phyloP scores from a whole-genome alignment of 2,797 vertebrate genomes.

The Hippocampus kuda region DNA sequence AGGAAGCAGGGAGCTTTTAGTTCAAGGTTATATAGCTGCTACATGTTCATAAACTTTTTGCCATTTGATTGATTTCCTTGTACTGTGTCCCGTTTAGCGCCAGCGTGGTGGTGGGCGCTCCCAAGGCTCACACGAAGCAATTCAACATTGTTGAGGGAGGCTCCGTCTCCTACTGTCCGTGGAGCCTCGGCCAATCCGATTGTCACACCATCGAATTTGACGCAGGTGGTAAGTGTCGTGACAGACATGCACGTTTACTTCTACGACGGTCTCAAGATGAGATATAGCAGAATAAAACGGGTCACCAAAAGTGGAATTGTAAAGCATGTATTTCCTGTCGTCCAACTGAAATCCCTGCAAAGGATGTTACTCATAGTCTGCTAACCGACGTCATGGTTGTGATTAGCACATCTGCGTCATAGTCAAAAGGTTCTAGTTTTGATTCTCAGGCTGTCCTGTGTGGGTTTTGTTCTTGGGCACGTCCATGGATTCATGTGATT shows the following conservation, averaged over 20 bases:
- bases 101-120: conserved; percentile 83
- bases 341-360: background rate
- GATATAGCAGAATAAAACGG: background rate
- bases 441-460: background rate
- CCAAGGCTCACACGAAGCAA: conserved; percentile 80
- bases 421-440: background rate
- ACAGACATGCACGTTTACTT: background rate
- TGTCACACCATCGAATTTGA: conserved; percentile 75
- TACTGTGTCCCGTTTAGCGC: conserved; percentile 58
- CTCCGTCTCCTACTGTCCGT: conserved; percentile 84
- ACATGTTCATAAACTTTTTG: background rate
- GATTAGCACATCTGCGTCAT: background rate
- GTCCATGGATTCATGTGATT: too few relatives aligned
- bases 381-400: background rate
- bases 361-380: background rate
- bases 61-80: conserved; percentile 8
- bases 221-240: conserved; percentile 64
- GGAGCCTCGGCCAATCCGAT: conserved; percentile 60
- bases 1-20: background rate
- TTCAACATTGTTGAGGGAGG: conserved; percentile 73
- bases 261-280: background rate
- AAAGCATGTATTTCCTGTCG: background rate
- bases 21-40: background rate
- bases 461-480: background rate
- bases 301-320: background rate